Evolutionary conservation across 2,888 invertebrate genomes (phyloP), one percentile per base, ranked within the genome.

Genomic region (Latrodectus elegans): DNA sequence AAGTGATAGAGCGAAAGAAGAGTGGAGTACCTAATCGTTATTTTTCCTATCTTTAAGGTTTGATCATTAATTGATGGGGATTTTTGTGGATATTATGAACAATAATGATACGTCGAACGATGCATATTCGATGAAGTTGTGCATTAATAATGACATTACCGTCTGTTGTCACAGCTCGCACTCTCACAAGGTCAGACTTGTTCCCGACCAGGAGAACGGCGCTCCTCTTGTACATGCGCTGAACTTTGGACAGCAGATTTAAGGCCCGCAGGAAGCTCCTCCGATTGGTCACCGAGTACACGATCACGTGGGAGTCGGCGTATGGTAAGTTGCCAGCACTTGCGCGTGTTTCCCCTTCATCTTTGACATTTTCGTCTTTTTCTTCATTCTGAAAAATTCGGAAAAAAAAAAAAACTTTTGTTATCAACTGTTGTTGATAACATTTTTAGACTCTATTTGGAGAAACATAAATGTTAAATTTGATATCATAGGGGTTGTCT

Each of bases 191-290:
- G 92, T 98, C 98, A 8, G 97, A 96, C 92, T 98, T 98, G 92
- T 98, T 98, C 68, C 97, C 98, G 2, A 97, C 98, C 12, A 98
- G 94, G 88, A 98, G 97, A 79, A 96, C 96, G 8, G 96, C 95
- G 91, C 96, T 95, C 0, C 95, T 96, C 91, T 95, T 95, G 92
- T 95, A 95, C 90, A 93, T 96, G 89, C 96, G 93, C 93, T 97
- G 96, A 78, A 98, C 93, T 92, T 97, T 96, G 90, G 96, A 95
- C 84, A 98, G 94, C 84, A 96, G 95, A 92, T 97, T 97, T 89
- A 96, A 95, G 6, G 96, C 96, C 78, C 95, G 94, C 90, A 95
- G 95, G 92, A 97, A 97, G 14, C 97, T 96, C 70, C 95, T 93
- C 90, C 95, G 95, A 87, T 96, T 96, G 14, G 97, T 97, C 90